Evolutionary conservation across 2,113 vertebrate genomes (phyloP).

Genomic region (Suricata suricatta): DNA sequence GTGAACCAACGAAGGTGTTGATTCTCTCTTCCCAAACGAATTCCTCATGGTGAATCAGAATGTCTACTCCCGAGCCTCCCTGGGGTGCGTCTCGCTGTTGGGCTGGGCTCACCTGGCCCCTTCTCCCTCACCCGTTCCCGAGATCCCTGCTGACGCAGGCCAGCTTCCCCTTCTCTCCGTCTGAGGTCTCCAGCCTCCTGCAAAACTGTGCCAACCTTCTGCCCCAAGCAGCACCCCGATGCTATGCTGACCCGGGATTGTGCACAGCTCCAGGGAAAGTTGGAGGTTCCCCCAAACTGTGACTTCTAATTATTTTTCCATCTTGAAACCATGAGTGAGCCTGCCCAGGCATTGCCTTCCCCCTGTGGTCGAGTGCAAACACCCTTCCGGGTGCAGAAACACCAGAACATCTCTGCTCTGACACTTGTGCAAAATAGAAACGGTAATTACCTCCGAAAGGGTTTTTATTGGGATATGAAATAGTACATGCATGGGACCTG

Average conservation of each 20-base stretch:
- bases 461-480: not conserved
- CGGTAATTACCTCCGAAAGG: too few species aligned
- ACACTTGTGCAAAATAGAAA: too few species aligned
- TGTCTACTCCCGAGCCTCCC: rapidly evolving
- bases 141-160: not conserved
- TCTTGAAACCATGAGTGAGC: not conserved
- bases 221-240: rapidly evolving
- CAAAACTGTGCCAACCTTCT: rapidly evolving
- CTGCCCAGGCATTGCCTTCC: rapidly evolving
- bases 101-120: rapidly evolving
- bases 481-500: rapidly evolving
- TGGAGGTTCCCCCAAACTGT: not conserved
- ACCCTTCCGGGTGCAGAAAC: not conserved
- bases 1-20: rapidly evolving
- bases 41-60: too few species aligned
- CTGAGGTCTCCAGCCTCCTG: not conserved
- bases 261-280: not conserved
- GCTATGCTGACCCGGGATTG: not conserved
- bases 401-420: not conserved
- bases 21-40: not conserved
- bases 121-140: rapidly evolving
- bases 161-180: not conserved
- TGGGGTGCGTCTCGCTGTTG: rapidly evolving
- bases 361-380: rapidly evolving
- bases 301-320: not conserved